Base-by-base conservation (phyloP, 1,140 invertebrate species). In the Hyles euphorbiae region DNA sequence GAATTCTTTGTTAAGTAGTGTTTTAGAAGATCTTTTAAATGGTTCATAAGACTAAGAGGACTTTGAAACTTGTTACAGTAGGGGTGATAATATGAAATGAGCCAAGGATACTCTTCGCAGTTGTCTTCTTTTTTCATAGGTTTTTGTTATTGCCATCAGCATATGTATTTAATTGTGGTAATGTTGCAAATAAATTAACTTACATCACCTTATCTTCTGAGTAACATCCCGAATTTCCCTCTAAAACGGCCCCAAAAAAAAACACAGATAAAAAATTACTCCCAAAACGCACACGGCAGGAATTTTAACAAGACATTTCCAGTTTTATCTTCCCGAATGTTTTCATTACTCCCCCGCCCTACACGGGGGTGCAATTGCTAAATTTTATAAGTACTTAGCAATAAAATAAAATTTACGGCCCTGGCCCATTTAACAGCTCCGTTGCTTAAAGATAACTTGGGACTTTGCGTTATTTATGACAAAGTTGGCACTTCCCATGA, bases 331-430 rank as follows among this genome's bases (percentile, higher is more conserved):
- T 59, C 51, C 56, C 58, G 61, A 10, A 53, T 66, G 60, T 60
- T 70, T 68, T 66, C 59, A 60, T 60, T 65, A 54, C 46, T 44
- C 34, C 46, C 45, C 56, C 46, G 8, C 33, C 34, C 52, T 36
- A 49, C 45, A 8, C 34, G 48, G 45, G 53, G 48, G 48, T 55
- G 56, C 60, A 57, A 71, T 65, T 63, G 65, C 58, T 50, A 63
- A 68, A 65, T 72, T 69, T 66, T 68, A 69, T 68, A 67, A 74
- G 56, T 73, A 74, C 61, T 68, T 68, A 68, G 72, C 72, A 71
- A 68, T 77, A 74, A 72, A 74, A 74, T 64, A 56, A 70, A 76
- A 74, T 76, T 76, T 74, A 76, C 63, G 63, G 50, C 52, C 36
- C 61, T 67, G 47, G n/a, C 47, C 10, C 50, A 58, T 58, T 60